Evolutionary conservation across 2,113 vertebrate species (phyloP).

Genomic region (Reinhardtius hippoglossoides): DNA sequence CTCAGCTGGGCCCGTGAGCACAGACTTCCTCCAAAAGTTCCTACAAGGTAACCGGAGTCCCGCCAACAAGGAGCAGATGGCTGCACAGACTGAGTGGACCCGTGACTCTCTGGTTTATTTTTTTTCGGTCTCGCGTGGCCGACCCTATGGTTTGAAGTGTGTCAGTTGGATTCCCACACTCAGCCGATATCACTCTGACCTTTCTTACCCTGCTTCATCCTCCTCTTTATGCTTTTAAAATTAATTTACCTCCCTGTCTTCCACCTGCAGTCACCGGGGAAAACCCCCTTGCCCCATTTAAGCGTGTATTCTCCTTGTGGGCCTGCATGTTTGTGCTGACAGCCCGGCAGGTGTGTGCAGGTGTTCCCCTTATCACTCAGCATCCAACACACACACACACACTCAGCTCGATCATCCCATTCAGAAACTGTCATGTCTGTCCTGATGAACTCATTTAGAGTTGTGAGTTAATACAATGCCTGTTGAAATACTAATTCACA

Average conservation of each 20-base stretch:
- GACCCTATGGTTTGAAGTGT: slow-evolving; percentile 8
- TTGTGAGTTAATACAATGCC: slow-evolving; percentile 41
- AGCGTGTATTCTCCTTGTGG: slow-evolving; percentile 50
- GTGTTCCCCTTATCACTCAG: slow-evolving; percentile 78
- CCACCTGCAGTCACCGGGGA: slow-evolving; percentile 22
- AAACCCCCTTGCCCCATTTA: background rate
- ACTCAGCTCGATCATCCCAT: slow-evolving; percentile 53
- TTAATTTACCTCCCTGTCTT: background rate
- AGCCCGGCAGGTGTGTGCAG: slow-evolving; percentile 81
- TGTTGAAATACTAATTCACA: slow-evolving; percentile 56
- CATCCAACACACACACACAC: slow-evolving; percentile 47
- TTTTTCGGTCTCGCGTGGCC: slow-evolving; percentile 10
- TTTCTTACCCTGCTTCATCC: background rate
- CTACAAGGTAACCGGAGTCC: slow-evolving; percentile 39
- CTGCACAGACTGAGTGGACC: slow-evolving; percentile 3
- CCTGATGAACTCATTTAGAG: slow-evolving; percentile 58
- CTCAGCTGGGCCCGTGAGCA: slow-evolving; percentile 39
- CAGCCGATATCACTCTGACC: no score
- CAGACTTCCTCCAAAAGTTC: slow-evolving; percentile 53
- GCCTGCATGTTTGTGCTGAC: slow-evolving; percentile 37
- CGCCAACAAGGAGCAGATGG: slow-evolving; percentile 25
- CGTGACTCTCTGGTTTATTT: background rate
- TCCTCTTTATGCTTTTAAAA: background rate
- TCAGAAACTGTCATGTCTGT: slow-evolving; percentile 68
- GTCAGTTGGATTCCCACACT: no score